Percentiles rank a stretch among this genome's conserved stretches.
Conservation (phyloP, 92 coral and sea anemone genomes). For the Chrysogorgia sp. region DNA sequence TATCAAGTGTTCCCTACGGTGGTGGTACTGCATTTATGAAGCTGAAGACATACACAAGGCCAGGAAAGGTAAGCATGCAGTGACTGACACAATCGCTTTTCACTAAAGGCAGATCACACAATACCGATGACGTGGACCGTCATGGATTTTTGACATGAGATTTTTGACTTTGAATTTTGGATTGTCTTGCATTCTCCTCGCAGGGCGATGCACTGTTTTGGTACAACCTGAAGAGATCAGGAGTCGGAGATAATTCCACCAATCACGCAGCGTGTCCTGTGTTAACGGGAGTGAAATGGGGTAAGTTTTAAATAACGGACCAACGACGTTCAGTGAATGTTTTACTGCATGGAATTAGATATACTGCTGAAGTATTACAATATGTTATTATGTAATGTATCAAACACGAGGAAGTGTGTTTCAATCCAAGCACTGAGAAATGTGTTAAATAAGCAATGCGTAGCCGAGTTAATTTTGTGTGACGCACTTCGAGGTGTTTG, state of each 20-base stretch:
- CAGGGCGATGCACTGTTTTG: slow-evolving; percentile 98
- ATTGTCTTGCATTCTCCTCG: neutral
- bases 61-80: slow-evolving; percentile 61
- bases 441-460: too few relatives aligned
- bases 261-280: slow-evolving; percentile 97
- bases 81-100: neutral
- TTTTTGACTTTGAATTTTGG: neutral
- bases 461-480: too few relatives aligned
- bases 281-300: slow-evolving; percentile 95
- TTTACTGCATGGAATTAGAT: neutral
- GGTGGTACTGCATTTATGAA: slow-evolving; percentile 71
- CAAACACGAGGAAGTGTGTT: neutral
- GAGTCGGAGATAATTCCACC: slow-evolving; percentile 79
- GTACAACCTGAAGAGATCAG: slow-evolving; percentile 87
- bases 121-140: neutral
- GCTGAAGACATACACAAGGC: slow-evolving; percentile 52
- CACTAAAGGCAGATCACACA: neutral
- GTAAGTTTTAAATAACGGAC: too few relatives aligned
- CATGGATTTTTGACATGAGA: neutral
- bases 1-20: slow-evolving; percentile 70
- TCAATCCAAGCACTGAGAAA: neutral
- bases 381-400: neutral
- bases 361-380: neutral
- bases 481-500: too few relatives aligned
- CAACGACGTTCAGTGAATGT: too few relatives aligned